Conservation (phyloP, 1,140 invertebrate species). For the Calosoma granatense region DNA sequence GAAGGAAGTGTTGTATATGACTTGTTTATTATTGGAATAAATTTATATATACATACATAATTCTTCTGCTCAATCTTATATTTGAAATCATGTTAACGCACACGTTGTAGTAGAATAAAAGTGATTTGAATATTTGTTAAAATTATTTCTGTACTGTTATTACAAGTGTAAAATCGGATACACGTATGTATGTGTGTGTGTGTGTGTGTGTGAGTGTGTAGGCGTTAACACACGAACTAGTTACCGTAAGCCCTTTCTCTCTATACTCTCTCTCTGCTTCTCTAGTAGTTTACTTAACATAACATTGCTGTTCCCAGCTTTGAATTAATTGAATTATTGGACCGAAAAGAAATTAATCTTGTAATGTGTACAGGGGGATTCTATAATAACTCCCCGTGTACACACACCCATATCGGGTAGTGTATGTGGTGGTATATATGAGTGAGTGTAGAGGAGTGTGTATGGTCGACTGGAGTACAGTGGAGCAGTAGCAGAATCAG, state of each 20-base stretch:
- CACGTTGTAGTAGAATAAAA: no score
- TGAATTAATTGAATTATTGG: constrained; percentile 34
- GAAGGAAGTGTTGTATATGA: background rate
- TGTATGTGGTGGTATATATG: no score
- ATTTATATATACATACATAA: no score
- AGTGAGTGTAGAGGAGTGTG: no score
- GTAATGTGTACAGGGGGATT: constrained; percentile 28
- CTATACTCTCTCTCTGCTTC: background rate
- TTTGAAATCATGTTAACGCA: no score
- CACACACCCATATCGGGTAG: constrained; percentile 17
- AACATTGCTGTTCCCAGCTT: constrained; percentile 26
- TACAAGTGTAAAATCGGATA: no score
- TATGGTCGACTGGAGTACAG: constrained; percentile 19
- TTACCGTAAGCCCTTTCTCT: constrained; percentile 20
- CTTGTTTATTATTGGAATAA: background rate
- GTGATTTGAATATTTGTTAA: no score
- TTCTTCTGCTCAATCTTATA: no score
- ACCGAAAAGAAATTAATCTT: constrained; percentile 34
- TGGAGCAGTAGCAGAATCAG: constrained; percentile 22
- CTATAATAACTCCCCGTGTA: constrained; percentile 22
- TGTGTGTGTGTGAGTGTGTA: no score
- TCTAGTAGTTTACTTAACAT: constrained; percentile 28
- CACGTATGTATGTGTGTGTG: no score
- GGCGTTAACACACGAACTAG: constrained; percentile 24
- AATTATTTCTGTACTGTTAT: no score